Conservation (phyloP, 2,113 vertebrate species). For the Balaeniceps rex region DNA sequence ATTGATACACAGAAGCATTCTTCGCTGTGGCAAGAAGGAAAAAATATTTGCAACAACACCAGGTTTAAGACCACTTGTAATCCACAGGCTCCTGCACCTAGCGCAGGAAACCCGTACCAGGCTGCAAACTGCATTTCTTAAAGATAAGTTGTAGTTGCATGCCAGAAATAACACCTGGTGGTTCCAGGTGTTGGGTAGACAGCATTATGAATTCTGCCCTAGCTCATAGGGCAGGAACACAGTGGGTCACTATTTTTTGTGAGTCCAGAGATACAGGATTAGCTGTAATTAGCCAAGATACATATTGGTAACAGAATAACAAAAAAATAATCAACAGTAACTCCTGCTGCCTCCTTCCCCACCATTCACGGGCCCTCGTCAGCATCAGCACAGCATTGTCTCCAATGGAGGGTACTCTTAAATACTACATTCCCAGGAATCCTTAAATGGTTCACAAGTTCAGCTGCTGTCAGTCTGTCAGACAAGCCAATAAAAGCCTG, state of each 20-base stretch:
- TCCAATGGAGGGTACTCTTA: too few species aligned
- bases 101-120: not conserved
- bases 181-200: not conserved
- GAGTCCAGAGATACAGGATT: not conserved
- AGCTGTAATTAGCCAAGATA: not conserved
- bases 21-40: not conserved
- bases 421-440: not conserved
- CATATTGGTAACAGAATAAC: not conserved
- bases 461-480: not conserved
- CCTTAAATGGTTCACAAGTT: too few species aligned
- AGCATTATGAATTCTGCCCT: rapidly evolving
- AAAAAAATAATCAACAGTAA: not conserved
- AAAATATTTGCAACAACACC: not conserved
- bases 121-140: not conserved
- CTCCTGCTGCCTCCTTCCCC: not conserved
- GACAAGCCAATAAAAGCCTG: not conserved
- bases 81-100: rapidly evolving
- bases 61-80: not conserved
- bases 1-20: not conserved
- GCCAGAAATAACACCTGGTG: not conserved
- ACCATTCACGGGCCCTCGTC: rapidly evolving
- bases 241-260: rapidly evolving
- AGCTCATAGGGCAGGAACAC: not conserved
- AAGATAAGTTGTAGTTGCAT: rapidly evolving
- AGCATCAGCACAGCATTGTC: not conserved